phyloP scores from a whole-genome alignment of 2,113 vertebrate species.

The Saccopteryx leptura region DNA sequence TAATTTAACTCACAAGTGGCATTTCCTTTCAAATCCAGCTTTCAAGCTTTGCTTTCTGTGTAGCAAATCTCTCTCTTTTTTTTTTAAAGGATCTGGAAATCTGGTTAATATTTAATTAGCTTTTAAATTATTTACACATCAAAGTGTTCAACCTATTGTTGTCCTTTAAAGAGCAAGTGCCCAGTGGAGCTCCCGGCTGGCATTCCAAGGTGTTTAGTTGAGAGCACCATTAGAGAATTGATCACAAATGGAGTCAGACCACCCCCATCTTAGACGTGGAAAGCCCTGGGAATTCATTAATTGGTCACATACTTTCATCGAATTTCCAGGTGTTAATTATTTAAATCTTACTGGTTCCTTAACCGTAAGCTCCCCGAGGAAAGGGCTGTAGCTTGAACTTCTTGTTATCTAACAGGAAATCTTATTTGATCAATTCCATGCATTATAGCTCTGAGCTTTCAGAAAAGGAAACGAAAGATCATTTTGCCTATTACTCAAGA shows the following conservation, averaged over 20 bases:
- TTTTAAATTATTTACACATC: slow-evolving; percentile 87
- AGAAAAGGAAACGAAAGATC: neutral
- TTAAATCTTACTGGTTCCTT: neutral
- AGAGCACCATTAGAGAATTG: neutral
- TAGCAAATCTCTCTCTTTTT: slow-evolving; percentile 43
- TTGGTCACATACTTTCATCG: neutral
- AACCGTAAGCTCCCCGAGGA: neutral
- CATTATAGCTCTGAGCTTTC: neutral
- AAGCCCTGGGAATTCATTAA: neutral
- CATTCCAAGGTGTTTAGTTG: neutral
- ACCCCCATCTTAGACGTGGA: neutral
- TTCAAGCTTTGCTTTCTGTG: slow-evolving; percentile 69
- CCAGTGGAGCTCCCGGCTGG: slow-evolving; percentile 61
- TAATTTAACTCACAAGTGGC: slow-evolving; percentile 54
- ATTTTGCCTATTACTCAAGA: neutral
- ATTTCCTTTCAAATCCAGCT: slow-evolving; percentile 76
- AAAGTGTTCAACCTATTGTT: slow-evolving; percentile 81
- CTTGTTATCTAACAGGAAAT: neutral
- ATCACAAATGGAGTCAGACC: neutral
- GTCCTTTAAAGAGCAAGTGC: slow-evolving; percentile 84
- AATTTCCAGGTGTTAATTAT: slow-evolving; percentile 5
- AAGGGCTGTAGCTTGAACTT: neutral
- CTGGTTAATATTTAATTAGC: slow-evolving; percentile 87
- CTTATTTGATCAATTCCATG: slow-evolving; percentile 34
- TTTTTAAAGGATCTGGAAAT: slow-evolving; percentile 67